A percentile compares a stretch with the other conserved stretches of the same genome.
Conservation (phyloP, 1,140 invertebrate genomes). For the Halesus radiatus region DNA sequence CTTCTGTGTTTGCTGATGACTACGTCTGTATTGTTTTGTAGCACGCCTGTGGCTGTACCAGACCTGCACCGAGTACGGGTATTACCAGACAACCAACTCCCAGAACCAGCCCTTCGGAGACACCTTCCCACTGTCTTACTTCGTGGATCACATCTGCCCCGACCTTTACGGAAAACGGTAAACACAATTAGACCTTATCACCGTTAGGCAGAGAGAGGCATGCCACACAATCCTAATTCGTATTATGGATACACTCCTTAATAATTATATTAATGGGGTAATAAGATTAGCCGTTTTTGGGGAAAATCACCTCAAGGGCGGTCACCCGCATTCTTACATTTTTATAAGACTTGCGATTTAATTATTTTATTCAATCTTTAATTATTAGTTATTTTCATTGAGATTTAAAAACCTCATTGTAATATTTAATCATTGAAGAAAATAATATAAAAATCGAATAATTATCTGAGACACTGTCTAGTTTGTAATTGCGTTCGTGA, state of each 20-base stretch:
- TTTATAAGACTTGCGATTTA: neutral
- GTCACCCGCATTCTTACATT: neutral
- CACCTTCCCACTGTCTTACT: constrained; percentile 71
- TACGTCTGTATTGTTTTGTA: constrained; percentile 58
- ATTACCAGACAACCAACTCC: constrained; percentile 81
- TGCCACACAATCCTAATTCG: no score
- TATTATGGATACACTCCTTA: no score
- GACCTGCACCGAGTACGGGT: constrained; percentile 89
- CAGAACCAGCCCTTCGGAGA: constrained; percentile 76
- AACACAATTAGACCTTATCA: neutral
- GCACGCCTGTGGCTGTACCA: constrained; percentile 84
- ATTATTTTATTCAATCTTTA: neutral
- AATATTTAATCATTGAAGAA: no score
- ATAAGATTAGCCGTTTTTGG: no score
- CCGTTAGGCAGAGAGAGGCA: neutral
- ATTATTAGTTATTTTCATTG: no score
- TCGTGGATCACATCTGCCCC: constrained; percentile 77
- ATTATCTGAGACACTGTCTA: no score
- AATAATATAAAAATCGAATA: no score
- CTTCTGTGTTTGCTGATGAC: neutral
- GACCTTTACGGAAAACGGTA: constrained; percentile 75
- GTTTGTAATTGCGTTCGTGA: no score
- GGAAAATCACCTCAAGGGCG: no score
- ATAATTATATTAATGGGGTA: no score
- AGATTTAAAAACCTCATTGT: no score